phyloP scores from a whole-genome alignment of 2,797 vertebrate species.

The Lateolabrax maculatus region DNA sequence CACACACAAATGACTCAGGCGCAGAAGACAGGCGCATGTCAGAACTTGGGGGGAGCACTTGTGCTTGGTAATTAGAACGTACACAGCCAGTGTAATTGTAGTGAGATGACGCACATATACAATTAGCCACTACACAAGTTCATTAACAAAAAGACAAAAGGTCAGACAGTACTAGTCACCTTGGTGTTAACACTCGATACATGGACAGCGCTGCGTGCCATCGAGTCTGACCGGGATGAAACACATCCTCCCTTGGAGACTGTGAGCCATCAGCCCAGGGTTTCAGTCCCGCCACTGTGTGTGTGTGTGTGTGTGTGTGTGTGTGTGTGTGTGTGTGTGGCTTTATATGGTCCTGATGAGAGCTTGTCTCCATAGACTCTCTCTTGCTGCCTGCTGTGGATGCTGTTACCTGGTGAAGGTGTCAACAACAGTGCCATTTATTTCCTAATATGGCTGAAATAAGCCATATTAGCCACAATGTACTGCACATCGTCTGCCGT shows the following conservation, averaged over 20 bases:
- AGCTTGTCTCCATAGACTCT: slow-evolving; percentile 42
- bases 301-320: slow-evolving; percentile 25
- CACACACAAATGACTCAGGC: background rate
- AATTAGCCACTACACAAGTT: slow-evolving; percentile 58
- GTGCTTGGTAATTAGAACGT: slow-evolving; percentile 53
- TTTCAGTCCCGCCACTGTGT: slow-evolving; percentile 23
- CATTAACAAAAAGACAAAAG: slow-evolving; percentile 59
- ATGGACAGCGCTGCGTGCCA: slow-evolving; percentile 35
- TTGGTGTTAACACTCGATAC: slow-evolving; percentile 47
- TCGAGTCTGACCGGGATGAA: slow-evolving; percentile 53
- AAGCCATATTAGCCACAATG: background rate
- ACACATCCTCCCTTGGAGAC: slow-evolving; percentile 49
- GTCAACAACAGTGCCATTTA: slow-evolving; percentile 45
- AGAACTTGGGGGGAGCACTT: slow-evolving; percentile 27
- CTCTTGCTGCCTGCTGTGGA: slow-evolving; percentile 36
- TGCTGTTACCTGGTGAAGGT: slow-evolving; percentile 54
- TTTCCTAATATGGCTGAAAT: slow-evolving; percentile 8
- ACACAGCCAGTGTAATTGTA: slow-evolving; percentile 46
- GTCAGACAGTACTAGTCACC: slow-evolving; percentile 45
- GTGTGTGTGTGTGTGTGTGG: slow-evolving; percentile 24
- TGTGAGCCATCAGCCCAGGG: slow-evolving; percentile 10
- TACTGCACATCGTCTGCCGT: background rate
- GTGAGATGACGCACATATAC: slow-evolving; percentile 32
- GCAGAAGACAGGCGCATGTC: slow-evolving; percentile 8
- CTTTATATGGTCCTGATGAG: slow-evolving; percentile 19